A percentile compares a stretch with the other conserved stretches of the same genome.
Evolutionary conservation across 1,140 invertebrate species (phyloP).

Genomic region (Lepidostoma basale): DNA sequence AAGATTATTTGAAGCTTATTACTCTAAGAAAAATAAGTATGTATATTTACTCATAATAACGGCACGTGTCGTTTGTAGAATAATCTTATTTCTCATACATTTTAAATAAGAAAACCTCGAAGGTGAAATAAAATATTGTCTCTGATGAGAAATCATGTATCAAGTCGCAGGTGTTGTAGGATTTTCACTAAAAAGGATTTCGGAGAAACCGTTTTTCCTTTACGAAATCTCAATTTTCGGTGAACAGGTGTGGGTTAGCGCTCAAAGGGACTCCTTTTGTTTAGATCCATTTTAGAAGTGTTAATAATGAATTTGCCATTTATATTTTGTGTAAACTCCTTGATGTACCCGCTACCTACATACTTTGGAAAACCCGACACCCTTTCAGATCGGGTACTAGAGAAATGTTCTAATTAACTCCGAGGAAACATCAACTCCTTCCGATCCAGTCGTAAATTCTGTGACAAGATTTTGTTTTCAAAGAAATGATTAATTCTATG

Average conservation of each 20-base stretch:
- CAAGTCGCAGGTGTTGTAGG: slow-evolving; percentile 22
- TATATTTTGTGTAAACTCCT: slow-evolving; percentile 19
- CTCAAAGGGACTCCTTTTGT: slow-evolving; percentile 15
- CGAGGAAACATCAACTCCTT: neutral
- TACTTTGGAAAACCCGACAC: neutral
- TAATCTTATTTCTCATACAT: slow-evolving; percentile 3
- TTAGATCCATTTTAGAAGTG: slow-evolving; percentile 7
- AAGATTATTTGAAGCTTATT: too few species aligned
- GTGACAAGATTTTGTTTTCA: neutral
- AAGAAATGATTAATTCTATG: neutral
- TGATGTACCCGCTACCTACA: too few species aligned
- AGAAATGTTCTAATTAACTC: slow-evolving; percentile 4
- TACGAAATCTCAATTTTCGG: slow-evolving; percentile 26
- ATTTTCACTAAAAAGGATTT: slow-evolving; percentile 21
- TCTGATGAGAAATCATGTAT: slow-evolving; percentile 28
- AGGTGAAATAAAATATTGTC: slow-evolving; percentile 17
- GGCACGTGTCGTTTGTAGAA: neutral
- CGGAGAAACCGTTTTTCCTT: slow-evolving; percentile 11
- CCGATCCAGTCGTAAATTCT: too few species aligned
- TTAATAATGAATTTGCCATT: slow-evolving; percentile 18
- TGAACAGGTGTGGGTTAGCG: slow-evolving; percentile 23
- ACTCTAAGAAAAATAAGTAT: too few species aligned
- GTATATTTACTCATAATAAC: too few species aligned
- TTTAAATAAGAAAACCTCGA: neutral
- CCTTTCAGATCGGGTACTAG: neutral